A percentile compares a stretch with the other conserved stretches of the same genome.
phyloP scores from a whole-genome alignment of 2,888 invertebrate genomes.

The Aspidiotus destructor region DNA sequence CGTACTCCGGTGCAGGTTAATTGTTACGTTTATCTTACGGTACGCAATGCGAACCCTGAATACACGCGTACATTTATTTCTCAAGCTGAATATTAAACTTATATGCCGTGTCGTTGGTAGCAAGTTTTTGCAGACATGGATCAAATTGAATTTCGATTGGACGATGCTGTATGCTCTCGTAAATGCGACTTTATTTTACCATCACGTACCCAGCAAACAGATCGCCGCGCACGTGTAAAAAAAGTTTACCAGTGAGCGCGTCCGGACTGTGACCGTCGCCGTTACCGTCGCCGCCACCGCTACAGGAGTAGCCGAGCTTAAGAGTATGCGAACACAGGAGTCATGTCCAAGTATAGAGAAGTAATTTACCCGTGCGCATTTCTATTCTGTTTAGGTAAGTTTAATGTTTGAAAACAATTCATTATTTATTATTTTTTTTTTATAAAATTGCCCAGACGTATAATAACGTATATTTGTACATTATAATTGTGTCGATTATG shows the following conservation, averaged over 20 bases:
- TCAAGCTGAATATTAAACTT: conserved; percentile 18
- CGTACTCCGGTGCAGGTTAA: conserved; percentile 19
- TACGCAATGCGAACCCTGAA: conserved; percentile 13
- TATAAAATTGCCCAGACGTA: too few species aligned
- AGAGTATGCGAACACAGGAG: too few species aligned
- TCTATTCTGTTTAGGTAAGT: too few species aligned
- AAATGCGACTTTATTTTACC: too few species aligned
- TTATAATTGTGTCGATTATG: too few species aligned
- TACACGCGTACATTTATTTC: conserved; percentile 15
- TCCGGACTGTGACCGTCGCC: conserved; percentile 2
- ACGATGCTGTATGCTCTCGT: neutral
- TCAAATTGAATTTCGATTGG: conserved; percentile 20
- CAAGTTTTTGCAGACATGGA: conserved; percentile 25
- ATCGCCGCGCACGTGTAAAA: neutral
- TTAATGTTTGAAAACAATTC: too few species aligned
- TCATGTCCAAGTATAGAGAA: too few species aligned
- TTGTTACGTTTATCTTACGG: conserved; percentile 17
- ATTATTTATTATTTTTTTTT: too few species aligned
- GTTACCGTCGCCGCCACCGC: too few species aligned
- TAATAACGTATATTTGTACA: too few species aligned
- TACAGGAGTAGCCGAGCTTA: too few species aligned
- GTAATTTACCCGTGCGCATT: too few species aligned
- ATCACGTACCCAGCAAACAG: neutral
- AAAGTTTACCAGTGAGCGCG: neutral
- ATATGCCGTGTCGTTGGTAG: neutral